A percentile compares a stretch with the other conserved stretches of the same genome.
Evolutionary conservation across 2,797 vertebrate species (phyloP).

Genomic region (Heterohyrax brucei): DNA sequence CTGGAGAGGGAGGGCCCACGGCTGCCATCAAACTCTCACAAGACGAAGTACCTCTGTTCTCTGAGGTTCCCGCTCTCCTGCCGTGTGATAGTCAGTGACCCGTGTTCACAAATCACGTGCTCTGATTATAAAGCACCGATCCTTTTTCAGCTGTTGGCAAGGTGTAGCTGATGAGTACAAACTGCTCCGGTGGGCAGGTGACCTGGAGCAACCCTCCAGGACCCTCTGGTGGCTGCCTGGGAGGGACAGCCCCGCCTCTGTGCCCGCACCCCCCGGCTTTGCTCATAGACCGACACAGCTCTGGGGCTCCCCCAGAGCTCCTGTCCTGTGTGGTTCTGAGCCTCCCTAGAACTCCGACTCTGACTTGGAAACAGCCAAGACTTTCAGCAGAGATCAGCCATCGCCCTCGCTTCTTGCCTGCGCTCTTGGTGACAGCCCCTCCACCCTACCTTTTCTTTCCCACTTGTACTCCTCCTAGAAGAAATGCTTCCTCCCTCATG

Average conservation of each 20-base stretch:
- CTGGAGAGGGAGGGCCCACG: fast-evolving
- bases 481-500: no score
- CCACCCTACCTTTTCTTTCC: neutral
- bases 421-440: neutral
- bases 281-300: neutral
- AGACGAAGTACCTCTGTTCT: neutral
- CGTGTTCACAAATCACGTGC: neutral
- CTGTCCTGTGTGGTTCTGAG: neutral
- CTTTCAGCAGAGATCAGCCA: no score
- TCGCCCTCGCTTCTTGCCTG: neutral
- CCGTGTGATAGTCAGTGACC: neutral
- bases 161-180: fast-evolving
- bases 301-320: fast-evolving
- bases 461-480: no score
- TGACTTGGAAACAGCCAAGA: no score
- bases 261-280: neutral
- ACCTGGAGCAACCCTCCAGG: neutral
- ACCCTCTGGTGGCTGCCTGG: neutral
- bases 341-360: neutral
- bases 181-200: neutral
- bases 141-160: neutral
- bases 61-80: neutral
- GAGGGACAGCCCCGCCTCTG: neutral
- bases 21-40: neutral
- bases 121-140: neutral